Conservation (phyloP, 2,113 vertebrate genomes). For the Hippoglossus stenolepis region DNA sequence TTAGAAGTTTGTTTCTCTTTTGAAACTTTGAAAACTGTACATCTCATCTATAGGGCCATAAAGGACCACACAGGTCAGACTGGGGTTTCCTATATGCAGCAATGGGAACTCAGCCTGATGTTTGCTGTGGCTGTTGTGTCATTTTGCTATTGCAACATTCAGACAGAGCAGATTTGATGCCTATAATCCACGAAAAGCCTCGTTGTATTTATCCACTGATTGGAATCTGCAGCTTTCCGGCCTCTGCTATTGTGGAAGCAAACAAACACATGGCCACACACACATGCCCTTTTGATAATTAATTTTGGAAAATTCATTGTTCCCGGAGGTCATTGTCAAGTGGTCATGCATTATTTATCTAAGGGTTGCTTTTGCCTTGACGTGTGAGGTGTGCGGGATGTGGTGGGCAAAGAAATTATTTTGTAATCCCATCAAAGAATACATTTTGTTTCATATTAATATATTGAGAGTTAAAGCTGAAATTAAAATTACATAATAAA, state of each 20-base stretch:
- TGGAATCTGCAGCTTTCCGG: conserved; percentile 33
- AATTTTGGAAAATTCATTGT: conserved; percentile 51
- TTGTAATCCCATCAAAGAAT: neutral
- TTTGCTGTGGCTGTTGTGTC: conserved; percentile 1
- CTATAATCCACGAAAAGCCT: conserved; percentile 2
- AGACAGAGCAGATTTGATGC: conserved; percentile 18
- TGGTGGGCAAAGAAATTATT: neutral
- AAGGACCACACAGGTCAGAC: neutral
- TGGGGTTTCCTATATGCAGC: neutral
- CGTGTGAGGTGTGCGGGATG: neutral
- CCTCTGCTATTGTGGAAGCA: conserved; percentile 36
- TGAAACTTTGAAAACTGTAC: neutral
- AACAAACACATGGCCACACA: conserved; percentile 38
- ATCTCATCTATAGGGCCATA: neutral
- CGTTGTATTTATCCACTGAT: conserved; percentile 37
- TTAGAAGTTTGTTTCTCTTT: neutral
- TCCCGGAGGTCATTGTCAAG: conserved; percentile 41
- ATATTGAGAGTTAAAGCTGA: neutral
- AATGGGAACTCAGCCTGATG: neutral
- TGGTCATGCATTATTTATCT: conserved; percentile 44
- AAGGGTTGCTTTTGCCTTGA: neutral
- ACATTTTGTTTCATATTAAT: too few species aligned
- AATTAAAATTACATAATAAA: neutral
- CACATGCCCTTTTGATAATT: conserved; percentile 55
- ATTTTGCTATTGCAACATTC: conserved; percentile 10